These are phyloP conservation scores for Triplophysa siluroides DNA, from an alignment of 2,113 vertebrate genomes.

Conservation along the genomic window DNA sequence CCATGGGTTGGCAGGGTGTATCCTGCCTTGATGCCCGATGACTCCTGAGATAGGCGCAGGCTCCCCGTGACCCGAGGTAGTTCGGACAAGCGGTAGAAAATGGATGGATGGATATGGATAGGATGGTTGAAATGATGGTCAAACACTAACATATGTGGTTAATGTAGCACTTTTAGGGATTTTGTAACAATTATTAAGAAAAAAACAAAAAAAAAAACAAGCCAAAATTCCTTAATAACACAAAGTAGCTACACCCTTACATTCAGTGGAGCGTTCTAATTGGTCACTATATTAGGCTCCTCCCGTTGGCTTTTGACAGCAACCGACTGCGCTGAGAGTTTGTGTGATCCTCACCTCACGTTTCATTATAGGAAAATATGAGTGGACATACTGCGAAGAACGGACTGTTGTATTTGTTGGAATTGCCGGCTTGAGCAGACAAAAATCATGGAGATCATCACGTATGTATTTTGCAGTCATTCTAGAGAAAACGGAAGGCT, in stretches of 20 bases:
- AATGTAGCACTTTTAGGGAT: no score
- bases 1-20: no score
- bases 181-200: no score
- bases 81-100: no score
- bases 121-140: no score
- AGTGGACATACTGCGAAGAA: background rate
- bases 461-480: background rate
- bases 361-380: background rate
- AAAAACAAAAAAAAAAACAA: no score
- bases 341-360: background rate
- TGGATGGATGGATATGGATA: no score
- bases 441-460: constrained; percentile 13
- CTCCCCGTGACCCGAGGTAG: no score
- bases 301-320: constrained; percentile 19
- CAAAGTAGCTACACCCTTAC: background rate
- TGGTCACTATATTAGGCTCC: background rate
- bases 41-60: no score
- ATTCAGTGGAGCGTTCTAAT: background rate
- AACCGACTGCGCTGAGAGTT: background rate
- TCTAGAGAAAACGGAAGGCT: background rate
- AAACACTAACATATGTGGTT: no score
- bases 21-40: no score
- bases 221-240: no score
- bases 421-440: background rate
- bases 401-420: background rate